Base-by-base conservation (phyloP, 2,797 vertebrate genomes). In the Triplophysa bombifrons region DNA sequence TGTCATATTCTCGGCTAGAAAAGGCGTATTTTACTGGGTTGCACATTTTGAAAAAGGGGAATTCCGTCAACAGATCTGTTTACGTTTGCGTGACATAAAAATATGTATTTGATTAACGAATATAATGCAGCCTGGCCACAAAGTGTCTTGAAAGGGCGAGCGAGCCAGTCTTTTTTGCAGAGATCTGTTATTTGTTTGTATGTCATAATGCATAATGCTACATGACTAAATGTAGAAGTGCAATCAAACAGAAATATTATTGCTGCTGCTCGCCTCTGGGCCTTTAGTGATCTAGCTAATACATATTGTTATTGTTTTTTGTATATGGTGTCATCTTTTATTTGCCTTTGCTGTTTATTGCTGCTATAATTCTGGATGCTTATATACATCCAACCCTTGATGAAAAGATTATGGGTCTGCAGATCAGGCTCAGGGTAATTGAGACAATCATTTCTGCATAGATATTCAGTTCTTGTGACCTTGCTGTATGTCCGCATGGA, bases 241-340 rank as follows among this genome's bases (percentile, higher is more conserved):
- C 38, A 72, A 53, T 72, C 60, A 70, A 61, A 55, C 46, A 30
- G 11, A 65, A 64, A 64, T 64, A 27, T 4, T 20, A 25, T 25
- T 65, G 68, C 22, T 16, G 25, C 38, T 55, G 3, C 50, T 64
- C 56, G 30, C n/a, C 30, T 51, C 63, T 19, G 48, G 67, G 64
- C 19, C 69, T 69, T 22, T 30, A 78, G 68, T 8, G 58, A 71
- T 78, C 27, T 19, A 25, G 67, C 56, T 78, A 53, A 78, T 64
- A 12, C 44, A 51, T 67, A 46, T 17, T 58, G 51, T 61, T 50
- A 61, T 38, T 51, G 58, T 25, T 72, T 1, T 41, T 38, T 64
- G 61, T 64, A 16, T 41, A 41, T 61, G 30, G 5, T 53, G 27
- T n/a, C 30, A 55, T 51, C 27, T 6, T 70, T 71, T 78, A 78